Conservation (phyloP, 2,113 vertebrate species). For the Puntigrus tetrazona region DNA sequence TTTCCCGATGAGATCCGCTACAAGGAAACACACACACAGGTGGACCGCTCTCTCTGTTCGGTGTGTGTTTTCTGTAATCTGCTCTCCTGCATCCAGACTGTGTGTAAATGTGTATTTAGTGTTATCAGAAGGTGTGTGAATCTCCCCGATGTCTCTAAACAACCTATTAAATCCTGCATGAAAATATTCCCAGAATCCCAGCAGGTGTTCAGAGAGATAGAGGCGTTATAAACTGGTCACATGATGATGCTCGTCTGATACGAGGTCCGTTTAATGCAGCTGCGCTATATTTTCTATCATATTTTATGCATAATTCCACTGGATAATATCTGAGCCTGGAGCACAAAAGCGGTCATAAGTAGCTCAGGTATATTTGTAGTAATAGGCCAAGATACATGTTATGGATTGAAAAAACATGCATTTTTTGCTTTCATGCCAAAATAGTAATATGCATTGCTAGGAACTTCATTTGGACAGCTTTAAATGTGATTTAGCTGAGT, state of each 20-base stretch:
- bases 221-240: background rate
- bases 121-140: background rate
- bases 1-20: too few species aligned
- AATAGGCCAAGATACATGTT: too few species aligned
- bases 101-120: background rate
- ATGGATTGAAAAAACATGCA: too few species aligned
- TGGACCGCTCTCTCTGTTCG: background rate
- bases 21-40: background rate
- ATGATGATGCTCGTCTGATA: background rate
- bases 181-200: slow-evolving; percentile 22
- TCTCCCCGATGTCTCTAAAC: background rate
- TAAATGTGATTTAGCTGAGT: too few species aligned
- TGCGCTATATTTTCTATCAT: background rate
- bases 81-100: background rate
- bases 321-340: too few species aligned
- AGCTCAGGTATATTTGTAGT: too few species aligned
- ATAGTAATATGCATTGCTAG: too few species aligned
- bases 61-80: background rate
- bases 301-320: background rate
- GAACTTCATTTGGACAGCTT: too few species aligned
- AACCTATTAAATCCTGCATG: background rate
- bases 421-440: too few species aligned
- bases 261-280: background rate
- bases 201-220: background rate
- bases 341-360: too few species aligned